Percentiles rank a stretch among this genome's conserved stretches.
phyloP scores from a whole-genome alignment of 1,140 invertebrate genomes.

The Asbolus verrucosus region DNA sequence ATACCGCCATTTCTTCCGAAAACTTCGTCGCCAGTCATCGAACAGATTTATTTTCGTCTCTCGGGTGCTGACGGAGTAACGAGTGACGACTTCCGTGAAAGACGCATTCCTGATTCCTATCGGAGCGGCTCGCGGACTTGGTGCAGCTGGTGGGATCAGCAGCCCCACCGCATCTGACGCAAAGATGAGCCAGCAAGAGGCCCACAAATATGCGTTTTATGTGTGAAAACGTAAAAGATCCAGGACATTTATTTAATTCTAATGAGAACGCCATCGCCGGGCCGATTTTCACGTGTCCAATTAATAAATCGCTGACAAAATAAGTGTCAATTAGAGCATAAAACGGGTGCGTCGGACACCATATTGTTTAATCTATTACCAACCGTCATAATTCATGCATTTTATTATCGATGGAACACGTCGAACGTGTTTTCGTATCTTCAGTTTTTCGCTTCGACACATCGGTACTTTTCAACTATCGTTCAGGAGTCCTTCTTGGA shows the following conservation, averaged over 20 bases:
- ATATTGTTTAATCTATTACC: slow-evolving; percentile 33
- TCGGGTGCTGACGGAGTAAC: no score
- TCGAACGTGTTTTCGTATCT: slow-evolving; percentile 23
- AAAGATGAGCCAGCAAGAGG: no score
- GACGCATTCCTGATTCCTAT: no score
- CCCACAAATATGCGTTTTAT: background rate
- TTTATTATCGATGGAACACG: slow-evolving; percentile 27
- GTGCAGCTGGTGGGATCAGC: no score
- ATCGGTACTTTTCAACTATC: background rate
- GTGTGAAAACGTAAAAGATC: no score
- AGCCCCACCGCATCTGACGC: no score
- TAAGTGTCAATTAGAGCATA: slow-evolving; percentile 21
- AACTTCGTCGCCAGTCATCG: no score
- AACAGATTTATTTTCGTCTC: no score
- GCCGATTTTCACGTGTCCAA: slow-evolving; percentile 13
- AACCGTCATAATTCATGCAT: slow-evolving; percentile 10
- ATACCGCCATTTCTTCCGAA: no score
- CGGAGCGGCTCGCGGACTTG: no score
- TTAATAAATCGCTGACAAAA: slow-evolving; percentile 24
- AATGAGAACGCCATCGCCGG: background rate
- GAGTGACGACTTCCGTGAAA: no score
- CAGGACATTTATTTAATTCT: no score
- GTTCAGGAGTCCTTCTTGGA: slow-evolving; percentile 8
- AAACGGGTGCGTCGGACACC: slow-evolving; percentile 18
- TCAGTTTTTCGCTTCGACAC: background rate